Conservation (phyloP, 2,797 vertebrate species). For the Parotocinclus haroldoi region DNA sequence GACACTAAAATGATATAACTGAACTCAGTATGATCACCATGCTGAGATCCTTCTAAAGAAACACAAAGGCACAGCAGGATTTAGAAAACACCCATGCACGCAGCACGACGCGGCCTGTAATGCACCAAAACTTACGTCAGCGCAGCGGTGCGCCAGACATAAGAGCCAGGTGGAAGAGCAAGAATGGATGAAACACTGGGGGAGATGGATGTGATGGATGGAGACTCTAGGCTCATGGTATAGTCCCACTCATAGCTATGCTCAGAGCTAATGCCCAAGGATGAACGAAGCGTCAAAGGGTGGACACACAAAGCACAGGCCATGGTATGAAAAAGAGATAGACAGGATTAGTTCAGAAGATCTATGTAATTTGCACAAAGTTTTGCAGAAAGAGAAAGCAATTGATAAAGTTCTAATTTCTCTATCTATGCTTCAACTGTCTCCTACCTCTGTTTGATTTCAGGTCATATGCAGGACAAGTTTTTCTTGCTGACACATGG, state of each 20-base stretch:
- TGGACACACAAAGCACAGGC: constrained; percentile 59
- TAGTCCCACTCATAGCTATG: constrained; percentile 56
- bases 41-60: constrained; percentile 22
- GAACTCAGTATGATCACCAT: background rate
- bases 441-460: too few relatives aligned
- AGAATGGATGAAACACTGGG: constrained; percentile 72
- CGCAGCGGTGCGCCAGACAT: constrained; percentile 71
- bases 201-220: constrained; percentile 72
- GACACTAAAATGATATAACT: background rate
- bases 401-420: too few relatives aligned
- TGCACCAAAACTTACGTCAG: constrained; percentile 71
- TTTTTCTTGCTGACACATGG: too few relatives aligned
- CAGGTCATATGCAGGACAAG: too few relatives aligned
- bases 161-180: constrained; percentile 68
- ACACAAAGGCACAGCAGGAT: constrained; percentile 9
- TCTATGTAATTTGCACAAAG: constrained; percentile 1
- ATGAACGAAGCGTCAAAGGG: constrained; percentile 24
- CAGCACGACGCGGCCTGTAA: constrained; percentile 42
- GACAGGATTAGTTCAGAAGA: constrained; percentile 39
- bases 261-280: constrained; percentile 57
- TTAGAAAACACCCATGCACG: constrained; percentile 33
- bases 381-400: constrained; percentile 20
- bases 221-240: constrained; percentile 67
- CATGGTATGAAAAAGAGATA: constrained; percentile 51
- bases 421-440: too few relatives aligned